phyloP scores from a whole-genome alignment of 2,888 invertebrate genomes.

The Rotaria magnacalcarata region DNA sequence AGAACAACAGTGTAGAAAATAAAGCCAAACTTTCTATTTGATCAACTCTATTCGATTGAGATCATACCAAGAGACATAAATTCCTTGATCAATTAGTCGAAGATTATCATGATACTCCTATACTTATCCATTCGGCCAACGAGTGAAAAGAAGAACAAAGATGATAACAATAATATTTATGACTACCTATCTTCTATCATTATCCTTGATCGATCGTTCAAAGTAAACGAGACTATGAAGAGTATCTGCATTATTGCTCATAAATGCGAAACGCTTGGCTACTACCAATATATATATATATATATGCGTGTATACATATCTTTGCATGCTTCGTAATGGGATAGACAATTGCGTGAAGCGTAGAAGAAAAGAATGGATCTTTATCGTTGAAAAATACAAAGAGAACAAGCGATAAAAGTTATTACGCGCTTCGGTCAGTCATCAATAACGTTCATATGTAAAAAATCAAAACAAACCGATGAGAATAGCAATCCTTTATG shows the following conservation, averaged over 20 bases:
- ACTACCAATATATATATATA: neutral
- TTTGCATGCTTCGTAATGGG: neutral
- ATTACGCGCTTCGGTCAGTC: conserved; percentile 1
- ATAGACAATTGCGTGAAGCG: conserved; percentile 29
- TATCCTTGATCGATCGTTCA: neutral
- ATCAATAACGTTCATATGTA: neutral
- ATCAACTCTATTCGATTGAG: neutral
- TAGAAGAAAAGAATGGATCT: conserved; percentile 7
- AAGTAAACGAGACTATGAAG: neutral
- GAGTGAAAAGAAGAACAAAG: neutral
- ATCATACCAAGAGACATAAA: neutral
- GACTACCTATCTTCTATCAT: neutral
- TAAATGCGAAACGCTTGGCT: conserved; percentile 26
- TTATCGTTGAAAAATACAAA: conserved; percentile 1
- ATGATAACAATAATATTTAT: neutral
- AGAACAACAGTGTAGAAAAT: neutral
- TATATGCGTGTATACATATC: neutral
- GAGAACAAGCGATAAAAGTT: neutral
- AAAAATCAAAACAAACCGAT: neutral
- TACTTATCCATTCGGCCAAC: neutral
- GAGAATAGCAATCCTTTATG: neutral
- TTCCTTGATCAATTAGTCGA: neutral
- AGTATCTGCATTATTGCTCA: conserved; percentile 8
- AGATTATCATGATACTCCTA: neutral
- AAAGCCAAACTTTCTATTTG: neutral